Evolutionary conservation across 2,797 vertebrate species (phyloP), one percentile per base, ranked within the genome.

Genomic region (Amniataba percoides): DNA sequence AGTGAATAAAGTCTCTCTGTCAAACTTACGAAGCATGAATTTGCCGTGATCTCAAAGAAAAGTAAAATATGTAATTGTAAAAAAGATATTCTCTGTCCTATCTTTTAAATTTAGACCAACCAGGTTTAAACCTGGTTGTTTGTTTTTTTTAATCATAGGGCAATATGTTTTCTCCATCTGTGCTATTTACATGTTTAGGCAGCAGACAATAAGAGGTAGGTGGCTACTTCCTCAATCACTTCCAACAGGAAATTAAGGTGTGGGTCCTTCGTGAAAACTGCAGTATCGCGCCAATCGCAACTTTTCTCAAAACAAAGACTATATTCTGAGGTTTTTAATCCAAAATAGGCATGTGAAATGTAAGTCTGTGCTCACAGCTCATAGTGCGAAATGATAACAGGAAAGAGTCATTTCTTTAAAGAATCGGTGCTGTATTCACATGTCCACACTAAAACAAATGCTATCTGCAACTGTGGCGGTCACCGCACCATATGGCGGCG

Each of bases 231-330:
- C 95, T 95, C 90, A 92, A 94, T 94, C 90, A 91, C 85, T 92
- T 92, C 88, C 84, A 93, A 92, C 94, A 93, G 95, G 93, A 95
- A 94, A 95, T 94, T 86, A 94, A 93, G 92, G 84, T 93, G 92
- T 83, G 81, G 88, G 82, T 80, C 85, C 83, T 85, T 76, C 78
- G 71, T 81, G 77, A 92, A 87, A 91, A 87, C 86, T 77, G 85
- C 45, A 78, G 63, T 90, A 92, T 92, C 74, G 39, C 66, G 74
- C 75, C 85, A 88, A 93, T 92, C 86, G 84, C 77, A 90, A 91
- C 84, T 90, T 90, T 88, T 88, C 79, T 74, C 57, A 51, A 80
- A 61, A 82, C 73, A 80, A 86, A 82, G 63, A 58, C 55, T 76
- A 31, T 65, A 59, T 46, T 84, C 71, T 62, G 59, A 48, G 5